A percentile compares a stretch with the other conserved stretches of the same genome.
Evolutionary conservation across 1,140 invertebrate genomes (phyloP).

Genomic region (Caenorhabditis remanei): DNA sequence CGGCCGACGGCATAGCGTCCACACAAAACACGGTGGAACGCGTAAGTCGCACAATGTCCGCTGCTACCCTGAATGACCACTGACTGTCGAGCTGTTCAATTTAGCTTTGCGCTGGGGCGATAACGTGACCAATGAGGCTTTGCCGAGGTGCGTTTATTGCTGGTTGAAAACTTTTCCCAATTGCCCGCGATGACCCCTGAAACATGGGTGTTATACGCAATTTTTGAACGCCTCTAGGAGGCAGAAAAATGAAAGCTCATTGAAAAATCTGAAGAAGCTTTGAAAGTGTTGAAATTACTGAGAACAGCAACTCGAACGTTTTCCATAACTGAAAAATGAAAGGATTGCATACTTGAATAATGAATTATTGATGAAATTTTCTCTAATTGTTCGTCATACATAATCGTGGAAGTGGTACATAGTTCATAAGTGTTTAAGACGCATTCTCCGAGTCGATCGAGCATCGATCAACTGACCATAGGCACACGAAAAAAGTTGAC

Average conservation of each 20-base stretch:
- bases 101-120: constrained; percentile 74
- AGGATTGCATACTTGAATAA: too few species aligned
- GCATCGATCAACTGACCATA: too few species aligned
- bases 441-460: too few species aligned
- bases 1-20: not conserved
- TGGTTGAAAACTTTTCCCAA: constrained; percentile 76
- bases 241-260: constrained; percentile 9
- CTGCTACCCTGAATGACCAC: not conserved
- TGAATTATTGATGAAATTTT: too few species aligned
- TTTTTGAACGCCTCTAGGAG: constrained; percentile 54
- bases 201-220: constrained; percentile 59
- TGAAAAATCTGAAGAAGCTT: too few species aligned
- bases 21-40: not conserved
- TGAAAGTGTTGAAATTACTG: too few species aligned
- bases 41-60: constrained; percentile 16
- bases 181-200: constrained; percentile 66
- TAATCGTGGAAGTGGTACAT: too few species aligned
- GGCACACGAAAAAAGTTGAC: too few species aligned
- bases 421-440: too few species aligned
- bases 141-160: constrained; percentile 77
- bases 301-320: too few species aligned
- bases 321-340: too few species aligned
- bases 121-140: constrained; percentile 77
- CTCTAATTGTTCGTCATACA: too few species aligned
- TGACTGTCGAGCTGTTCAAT: not conserved